Conservation (phyloP, 2,888 invertebrate species). For the Matsumyia berberina region DNA sequence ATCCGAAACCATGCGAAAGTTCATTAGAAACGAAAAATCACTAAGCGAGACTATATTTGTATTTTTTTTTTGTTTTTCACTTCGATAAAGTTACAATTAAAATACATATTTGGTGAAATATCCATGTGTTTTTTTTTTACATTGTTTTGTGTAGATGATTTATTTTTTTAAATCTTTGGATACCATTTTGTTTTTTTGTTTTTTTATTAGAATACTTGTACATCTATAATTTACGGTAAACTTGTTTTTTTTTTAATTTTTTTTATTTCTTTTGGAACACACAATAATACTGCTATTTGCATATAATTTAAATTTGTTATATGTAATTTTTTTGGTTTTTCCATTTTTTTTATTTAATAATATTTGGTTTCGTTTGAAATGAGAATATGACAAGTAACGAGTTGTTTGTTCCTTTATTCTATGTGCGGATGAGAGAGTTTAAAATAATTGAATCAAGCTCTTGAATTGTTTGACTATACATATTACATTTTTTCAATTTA, state of each 20-base stretch:
- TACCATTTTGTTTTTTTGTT: constrained; percentile 64
- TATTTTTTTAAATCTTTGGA: constrained; percentile 58
- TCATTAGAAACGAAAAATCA: constrained; percentile 47
- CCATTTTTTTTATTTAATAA: constrained; percentile 26
- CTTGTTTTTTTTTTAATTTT: constrained; percentile 47
- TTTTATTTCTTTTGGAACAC: constrained; percentile 69
- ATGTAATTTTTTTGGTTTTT: constrained; percentile 48
- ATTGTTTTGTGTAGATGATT: constrained; percentile 61
- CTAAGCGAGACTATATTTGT: constrained; percentile 36
- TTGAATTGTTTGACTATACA: constrained; percentile 39
- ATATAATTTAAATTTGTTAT: constrained; percentile 67
- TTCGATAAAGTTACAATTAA: constrained; percentile 70
- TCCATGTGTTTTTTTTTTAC: constrained; percentile 51
- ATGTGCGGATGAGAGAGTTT: constrained; percentile 63
- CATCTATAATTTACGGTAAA: constrained; percentile 74
- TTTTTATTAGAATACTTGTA: constrained; percentile 73
- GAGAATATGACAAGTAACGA: constrained; percentile 66
- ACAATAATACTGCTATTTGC: constrained; percentile 76
- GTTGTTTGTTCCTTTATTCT: constrained; percentile 43
- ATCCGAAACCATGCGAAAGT: constrained; percentile 69
- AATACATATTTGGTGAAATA: constrained; percentile 67
- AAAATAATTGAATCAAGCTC: constrained; percentile 57
- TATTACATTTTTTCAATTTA: constrained; percentile 9
- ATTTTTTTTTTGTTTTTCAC: constrained; percentile 32
- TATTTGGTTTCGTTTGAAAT: constrained; percentile 62